Base-by-base conservation (phyloP, 2,888 invertebrate genomes). In the Dryobotodes eremita region DNA sequence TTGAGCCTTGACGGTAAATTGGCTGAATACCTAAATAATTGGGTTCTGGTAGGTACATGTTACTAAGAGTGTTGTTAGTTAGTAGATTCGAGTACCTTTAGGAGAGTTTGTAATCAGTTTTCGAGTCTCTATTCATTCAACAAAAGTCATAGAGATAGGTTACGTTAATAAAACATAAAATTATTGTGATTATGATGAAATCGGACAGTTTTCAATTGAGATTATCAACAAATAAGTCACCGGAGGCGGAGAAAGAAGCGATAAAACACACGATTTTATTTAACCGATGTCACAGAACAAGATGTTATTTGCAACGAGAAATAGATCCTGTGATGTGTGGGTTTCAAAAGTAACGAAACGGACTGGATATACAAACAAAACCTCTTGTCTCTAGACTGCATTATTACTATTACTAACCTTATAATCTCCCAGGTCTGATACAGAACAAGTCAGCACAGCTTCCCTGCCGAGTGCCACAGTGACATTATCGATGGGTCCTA, bases 391-490 rank as follows among this genome's bases (percentile, higher is more conserved):
- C 48, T 48, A 6, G 15, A 31, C 13, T 8, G 4, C 2, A 66
- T 73, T 42, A 23, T 10, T 55, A 53, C 6, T 23, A 13, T 0
- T 46, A 68, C 70, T 94, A 96, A 98, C 98, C 97, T 98, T 98
- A 94, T 98, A 98, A 91, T 97, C 97, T 66, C 98, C 98, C 78
- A 98, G 96, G 89, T 98, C 98, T 59, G 97, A 97, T 7, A 98
- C 98, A 53, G 98, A 97, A 91, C 98, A 98, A 77, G 98, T 98
- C 13, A 98, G 97, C 10, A 98, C 96, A 0, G 98, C 98, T 91
- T 98, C 98, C 77, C 98, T 97, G 57, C 98, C 98, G 48, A 98
- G 97, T 11, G 98, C 97, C 15, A 98, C 98, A 1, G 98, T 98
- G 85, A 98, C 97, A 93, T 98, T 98, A 85, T 97, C 97, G 82